These are phyloP conservation scores for Anolis apletophallus DNA, from an alignment of 2,797 vertebrate species.

Conservation along the genomic window DNA sequence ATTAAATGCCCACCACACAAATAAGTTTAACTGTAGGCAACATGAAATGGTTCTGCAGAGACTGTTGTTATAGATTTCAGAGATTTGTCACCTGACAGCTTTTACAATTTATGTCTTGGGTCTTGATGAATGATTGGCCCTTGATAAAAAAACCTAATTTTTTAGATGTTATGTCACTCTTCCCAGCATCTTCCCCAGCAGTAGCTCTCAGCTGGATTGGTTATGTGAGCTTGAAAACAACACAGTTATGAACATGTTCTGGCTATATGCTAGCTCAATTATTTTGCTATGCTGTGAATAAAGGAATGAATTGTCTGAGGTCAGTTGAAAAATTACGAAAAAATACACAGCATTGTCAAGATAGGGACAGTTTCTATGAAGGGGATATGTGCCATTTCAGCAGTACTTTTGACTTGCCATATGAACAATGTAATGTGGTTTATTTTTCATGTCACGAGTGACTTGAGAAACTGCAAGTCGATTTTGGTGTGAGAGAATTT, in stretches of 20 bases:
- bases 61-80: constrained; percentile 18
- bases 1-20: constrained; percentile 33
- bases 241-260: not conserved
- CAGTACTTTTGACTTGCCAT: not conserved
- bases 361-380: not conserved
- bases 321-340: not conserved
- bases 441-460: no score
- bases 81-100: constrained; percentile 18
- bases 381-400: not conserved
- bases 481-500: no score
- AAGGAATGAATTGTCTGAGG: not conserved
- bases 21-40: constrained; percentile 42
- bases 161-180: constrained; percentile 6
- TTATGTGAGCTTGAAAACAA: constrained; percentile 1
- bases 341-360: not conserved
- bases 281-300: not conserved
- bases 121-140: constrained; percentile 37
- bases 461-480: no score
- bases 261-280: not conserved
- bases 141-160: constrained; percentile 40
- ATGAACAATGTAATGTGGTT: not conserved
- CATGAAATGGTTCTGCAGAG: constrained; percentile 42
- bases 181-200: not conserved
- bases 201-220: constrained; percentile 15
- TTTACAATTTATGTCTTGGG: constrained; percentile 24